These are phyloP conservation scores for Heliconius sara DNA, from an alignment of 2,888 invertebrate species.

Conservation along the genomic window DNA sequence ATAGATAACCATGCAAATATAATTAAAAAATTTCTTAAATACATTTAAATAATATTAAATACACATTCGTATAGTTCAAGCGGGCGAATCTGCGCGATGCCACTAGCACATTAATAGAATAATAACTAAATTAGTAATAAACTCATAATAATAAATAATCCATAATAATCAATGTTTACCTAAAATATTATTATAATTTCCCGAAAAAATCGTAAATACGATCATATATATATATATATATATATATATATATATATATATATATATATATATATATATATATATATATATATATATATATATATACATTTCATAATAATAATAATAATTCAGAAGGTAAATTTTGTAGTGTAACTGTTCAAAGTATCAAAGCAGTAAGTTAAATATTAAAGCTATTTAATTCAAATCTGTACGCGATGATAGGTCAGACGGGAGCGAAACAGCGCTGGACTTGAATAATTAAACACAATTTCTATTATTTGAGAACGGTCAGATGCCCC, in stretches of 20 bases:
- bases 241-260: too few relatives aligned
- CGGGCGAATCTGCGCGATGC: too few relatives aligned
- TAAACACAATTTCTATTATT: slow-evolving; percentile 34
- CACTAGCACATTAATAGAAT: too few relatives aligned
- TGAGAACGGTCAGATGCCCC: slow-evolving; percentile 32
- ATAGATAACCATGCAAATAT: too few relatives aligned
- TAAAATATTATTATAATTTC: background rate
- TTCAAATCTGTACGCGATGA: slow-evolving; percentile 32
- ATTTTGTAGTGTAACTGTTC: slow-evolving; percentile 19
- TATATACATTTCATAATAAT: slow-evolving; percentile 19
- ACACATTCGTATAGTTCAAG: too few relatives aligned
- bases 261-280: too few relatives aligned
- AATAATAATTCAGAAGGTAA: background rate
- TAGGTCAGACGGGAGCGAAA: slow-evolving; percentile 32
- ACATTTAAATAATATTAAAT: too few relatives aligned
- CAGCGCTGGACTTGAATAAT: slow-evolving; percentile 30
- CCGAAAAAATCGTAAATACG: background rate
- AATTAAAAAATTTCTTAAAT: too few relatives aligned
- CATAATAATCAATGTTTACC: background rate
- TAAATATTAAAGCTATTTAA: slow-evolving; percentile 35
- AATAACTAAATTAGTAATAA: too few relatives aligned
- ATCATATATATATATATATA: background rate
- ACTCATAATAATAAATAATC: too few relatives aligned
- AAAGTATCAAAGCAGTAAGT: slow-evolving; percentile 24
- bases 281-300: too few relatives aligned